phyloP scores from a whole-genome alignment of 2,888 invertebrate species.

The Callyntrura guangdongensis region DNA sequence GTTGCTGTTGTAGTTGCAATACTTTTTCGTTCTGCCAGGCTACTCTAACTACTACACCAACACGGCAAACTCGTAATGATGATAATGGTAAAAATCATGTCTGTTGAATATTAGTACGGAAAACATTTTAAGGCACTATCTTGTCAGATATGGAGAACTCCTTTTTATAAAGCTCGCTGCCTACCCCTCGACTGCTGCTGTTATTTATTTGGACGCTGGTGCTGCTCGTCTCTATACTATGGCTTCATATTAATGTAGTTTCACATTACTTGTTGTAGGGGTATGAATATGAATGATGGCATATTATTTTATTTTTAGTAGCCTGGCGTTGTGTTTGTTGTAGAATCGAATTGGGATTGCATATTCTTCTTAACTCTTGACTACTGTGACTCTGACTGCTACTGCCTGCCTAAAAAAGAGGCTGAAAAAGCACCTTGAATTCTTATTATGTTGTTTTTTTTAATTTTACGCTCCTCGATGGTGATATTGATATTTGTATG shows the following conservation, averaged over 20 bases:
- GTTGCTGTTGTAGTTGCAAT: not conserved
- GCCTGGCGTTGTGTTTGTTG: not conserved
- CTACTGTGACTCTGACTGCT: not conserved
- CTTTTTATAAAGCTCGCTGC: not conserved
- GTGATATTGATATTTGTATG: not conserved
- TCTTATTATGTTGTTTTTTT: not conserved
- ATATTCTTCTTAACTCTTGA: not conserved
- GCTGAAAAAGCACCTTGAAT: conserved; percentile 16
- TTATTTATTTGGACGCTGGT: not conserved
- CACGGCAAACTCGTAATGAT: not conserved
- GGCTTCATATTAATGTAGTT: conserved; percentile 5
- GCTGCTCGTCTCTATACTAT: too few relatives aligned
- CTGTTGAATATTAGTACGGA: not conserved
- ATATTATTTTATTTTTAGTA: not conserved
- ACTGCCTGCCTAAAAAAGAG: not conserved
- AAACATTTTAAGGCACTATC: conserved; percentile 2
- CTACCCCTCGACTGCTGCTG: not conserved
- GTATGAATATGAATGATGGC: not conserved
- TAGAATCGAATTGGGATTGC: not conserved
- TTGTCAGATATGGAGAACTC: conserved; percentile 8
- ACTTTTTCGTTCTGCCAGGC: conserved; percentile 33
- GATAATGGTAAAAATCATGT: not conserved
- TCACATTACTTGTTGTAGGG: not conserved
- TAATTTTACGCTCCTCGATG: not conserved
- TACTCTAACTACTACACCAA: not conserved